phyloP scores from a whole-genome alignment of 2,113 vertebrate species.

The Psittacara wagleri region DNA sequence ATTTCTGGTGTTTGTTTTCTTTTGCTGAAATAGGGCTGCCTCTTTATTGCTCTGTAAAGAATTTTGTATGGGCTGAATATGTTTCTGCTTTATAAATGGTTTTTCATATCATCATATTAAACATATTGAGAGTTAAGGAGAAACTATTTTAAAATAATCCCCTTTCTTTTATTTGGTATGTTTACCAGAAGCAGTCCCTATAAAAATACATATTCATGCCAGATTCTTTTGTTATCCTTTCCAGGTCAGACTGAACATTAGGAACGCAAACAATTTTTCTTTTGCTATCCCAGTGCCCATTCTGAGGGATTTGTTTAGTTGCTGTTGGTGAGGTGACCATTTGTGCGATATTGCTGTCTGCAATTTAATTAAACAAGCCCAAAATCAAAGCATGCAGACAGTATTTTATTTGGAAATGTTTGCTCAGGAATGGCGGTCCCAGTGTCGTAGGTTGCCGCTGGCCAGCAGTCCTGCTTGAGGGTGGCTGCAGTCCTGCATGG shows the following conservation, averaged over 20 bases:
- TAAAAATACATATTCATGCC: conserved; percentile 59
- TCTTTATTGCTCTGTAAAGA: background rate
- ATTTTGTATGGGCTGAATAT: background rate
- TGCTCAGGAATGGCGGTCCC: background rate
- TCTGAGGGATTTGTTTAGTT: conserved; percentile 4
- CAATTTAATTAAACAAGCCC: conserved; percentile 55
- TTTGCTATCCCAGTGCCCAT: background rate
- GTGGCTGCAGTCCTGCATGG: background rate
- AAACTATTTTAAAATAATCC: conserved; percentile 56
- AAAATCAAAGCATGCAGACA: conserved; percentile 46
- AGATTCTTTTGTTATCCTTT: conserved; percentile 62
- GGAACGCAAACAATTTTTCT: conserved; percentile 67
- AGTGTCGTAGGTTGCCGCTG: background rate
- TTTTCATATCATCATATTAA: conserved; percentile 18
- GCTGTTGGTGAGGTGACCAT: conserved; percentile 30
- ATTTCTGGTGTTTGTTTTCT: conserved; percentile 53
- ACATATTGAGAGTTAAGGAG: conserved; percentile 44
- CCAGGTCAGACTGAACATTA: conserved; percentile 41
- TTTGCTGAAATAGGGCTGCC: conserved; percentile 29
- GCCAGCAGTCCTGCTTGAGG: background rate
- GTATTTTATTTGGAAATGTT: conserved; percentile 18
- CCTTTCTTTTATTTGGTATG: background rate
- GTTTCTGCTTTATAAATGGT: background rate
- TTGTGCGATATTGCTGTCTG: conserved; percentile 13
- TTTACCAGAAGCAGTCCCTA: conserved; percentile 32